These are phyloP conservation scores for Hyperoplus immaculatus DNA, from an alignment of 2,797 vertebrate species.

Conservation along the genomic window DNA sequence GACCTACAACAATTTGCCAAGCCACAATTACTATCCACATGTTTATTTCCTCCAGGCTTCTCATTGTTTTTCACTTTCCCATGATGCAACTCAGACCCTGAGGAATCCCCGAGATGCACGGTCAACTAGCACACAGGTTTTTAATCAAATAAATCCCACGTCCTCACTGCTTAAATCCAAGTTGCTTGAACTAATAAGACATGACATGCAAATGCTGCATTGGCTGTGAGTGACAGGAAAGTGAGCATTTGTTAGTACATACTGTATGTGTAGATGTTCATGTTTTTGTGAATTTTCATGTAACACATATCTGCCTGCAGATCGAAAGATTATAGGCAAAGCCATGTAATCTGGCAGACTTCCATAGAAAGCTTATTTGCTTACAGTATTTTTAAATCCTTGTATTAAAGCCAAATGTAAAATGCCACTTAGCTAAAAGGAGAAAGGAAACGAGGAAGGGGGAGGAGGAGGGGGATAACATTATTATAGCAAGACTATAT, in stretches of 20 bases:
- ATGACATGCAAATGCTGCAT: not conserved
- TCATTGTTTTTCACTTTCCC: not conserved
- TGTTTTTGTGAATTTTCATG: not conserved
- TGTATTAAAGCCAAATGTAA: conserved; percentile 37
- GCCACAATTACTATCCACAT: conserved; percentile 8
- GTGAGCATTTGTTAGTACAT: not conserved
- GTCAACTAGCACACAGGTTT: not conserved
- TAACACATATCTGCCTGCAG: conserved; percentile 6
- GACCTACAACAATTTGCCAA: conserved; percentile 50
- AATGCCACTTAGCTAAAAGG: conserved; percentile 31
- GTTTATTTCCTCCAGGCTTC: not conserved
- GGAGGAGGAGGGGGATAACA: conserved; percentile 1
- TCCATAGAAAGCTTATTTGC: not conserved
- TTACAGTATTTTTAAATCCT: conserved; percentile 37
- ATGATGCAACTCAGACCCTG: not conserved
- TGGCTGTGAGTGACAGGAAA: not conserved
- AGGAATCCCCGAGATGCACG: not conserved
- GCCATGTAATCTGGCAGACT: conserved; percentile 32
- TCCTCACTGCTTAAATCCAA: not conserved
- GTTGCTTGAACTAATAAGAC: not conserved
- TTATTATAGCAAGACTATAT: conserved; percentile 16
- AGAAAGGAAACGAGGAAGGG: not conserved
- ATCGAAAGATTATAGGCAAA: conserved; percentile 11
- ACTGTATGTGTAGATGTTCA: not conserved
- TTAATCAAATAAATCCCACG: not conserved